phyloP scores from a whole-genome alignment of 2,797 vertebrate species.

The Helicolenus hilgendorfi region DNA sequence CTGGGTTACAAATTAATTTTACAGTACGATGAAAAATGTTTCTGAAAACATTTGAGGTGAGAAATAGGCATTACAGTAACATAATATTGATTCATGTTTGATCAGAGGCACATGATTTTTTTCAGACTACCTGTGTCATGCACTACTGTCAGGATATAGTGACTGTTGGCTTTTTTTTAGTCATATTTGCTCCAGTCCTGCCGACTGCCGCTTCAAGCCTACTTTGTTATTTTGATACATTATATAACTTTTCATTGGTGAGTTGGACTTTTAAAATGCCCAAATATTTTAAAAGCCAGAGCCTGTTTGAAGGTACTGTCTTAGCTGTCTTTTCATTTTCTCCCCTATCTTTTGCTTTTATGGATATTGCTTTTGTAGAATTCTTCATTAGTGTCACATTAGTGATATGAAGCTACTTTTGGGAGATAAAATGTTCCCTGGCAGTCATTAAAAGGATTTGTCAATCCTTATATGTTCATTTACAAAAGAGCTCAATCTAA shows the following conservation, averaged over 20 bases:
- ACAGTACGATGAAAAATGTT: no score
- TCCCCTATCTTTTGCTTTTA: constrained; percentile 26
- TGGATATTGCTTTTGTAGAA: constrained; percentile 18
- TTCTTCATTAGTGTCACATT: constrained; percentile 24
- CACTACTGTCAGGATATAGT: no score
- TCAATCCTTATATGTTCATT: constrained; percentile 37
- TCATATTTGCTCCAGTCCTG: no score
- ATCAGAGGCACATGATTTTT: no score
- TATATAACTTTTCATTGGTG: neutral
- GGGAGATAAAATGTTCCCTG: constrained; percentile 33
- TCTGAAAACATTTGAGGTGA: no score
- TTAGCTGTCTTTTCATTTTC: constrained; percentile 8
- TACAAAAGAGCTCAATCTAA: constrained; percentile 35
- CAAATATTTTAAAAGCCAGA: constrained; percentile 13
- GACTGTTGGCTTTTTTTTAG: no score
- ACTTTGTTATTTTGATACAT: neutral
- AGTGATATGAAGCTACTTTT: constrained; percentile 29
- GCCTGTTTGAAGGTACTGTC: neutral
- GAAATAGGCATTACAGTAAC: accelerated
- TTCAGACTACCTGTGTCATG: no score
- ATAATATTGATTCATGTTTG: no score
- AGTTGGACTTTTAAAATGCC: constrained; percentile 1
- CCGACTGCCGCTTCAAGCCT: neutral
- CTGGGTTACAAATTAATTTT: no score
- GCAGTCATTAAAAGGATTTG: constrained; percentile 50